Percentiles rank a stretch among this genome's conserved stretches.
Conservation (phyloP, 1,140 invertebrate species). For the Heliconius congener region DNA sequence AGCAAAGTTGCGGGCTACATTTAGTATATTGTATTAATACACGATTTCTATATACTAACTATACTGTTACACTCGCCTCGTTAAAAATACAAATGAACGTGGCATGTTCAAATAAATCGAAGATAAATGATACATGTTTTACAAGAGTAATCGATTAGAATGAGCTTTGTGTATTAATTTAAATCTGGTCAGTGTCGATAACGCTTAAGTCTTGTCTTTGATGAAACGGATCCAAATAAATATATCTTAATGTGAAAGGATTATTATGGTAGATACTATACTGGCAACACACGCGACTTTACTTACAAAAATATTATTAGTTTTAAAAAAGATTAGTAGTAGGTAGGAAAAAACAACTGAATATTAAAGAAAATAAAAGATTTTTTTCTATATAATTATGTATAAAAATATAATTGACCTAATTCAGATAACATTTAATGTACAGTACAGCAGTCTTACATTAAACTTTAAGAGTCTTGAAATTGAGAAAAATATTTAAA, state of each 20-base stretch:
- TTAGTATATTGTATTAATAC: background rate
- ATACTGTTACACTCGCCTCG: constrained; percentile 14
- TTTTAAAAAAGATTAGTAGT: no score
- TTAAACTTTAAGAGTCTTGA: no score
- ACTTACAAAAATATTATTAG: no score
- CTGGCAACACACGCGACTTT: no score
- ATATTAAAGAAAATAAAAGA: no score
- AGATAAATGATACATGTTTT: constrained; percentile 30
- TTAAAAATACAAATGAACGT: constrained; percentile 26
- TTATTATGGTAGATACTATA: background rate
- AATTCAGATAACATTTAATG: no score
- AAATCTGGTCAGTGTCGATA: constrained; percentile 34
- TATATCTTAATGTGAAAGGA: constrained; percentile 1
- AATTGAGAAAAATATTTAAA: no score
- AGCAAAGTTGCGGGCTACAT: background rate
- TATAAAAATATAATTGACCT: no score
- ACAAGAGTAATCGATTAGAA: constrained; percentile 39
- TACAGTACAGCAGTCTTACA: no score
- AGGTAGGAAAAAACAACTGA: no score
- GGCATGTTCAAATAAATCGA: constrained; percentile 21
- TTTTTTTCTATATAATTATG: no score
- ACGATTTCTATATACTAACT: background rate
- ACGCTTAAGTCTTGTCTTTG: constrained; percentile 31
- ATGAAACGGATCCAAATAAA: constrained; percentile 13
- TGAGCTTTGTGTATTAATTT: constrained; percentile 31